phyloP scores from a whole-genome alignment of 2,797 vertebrate genomes.

The Chelonia mydas region DNA sequence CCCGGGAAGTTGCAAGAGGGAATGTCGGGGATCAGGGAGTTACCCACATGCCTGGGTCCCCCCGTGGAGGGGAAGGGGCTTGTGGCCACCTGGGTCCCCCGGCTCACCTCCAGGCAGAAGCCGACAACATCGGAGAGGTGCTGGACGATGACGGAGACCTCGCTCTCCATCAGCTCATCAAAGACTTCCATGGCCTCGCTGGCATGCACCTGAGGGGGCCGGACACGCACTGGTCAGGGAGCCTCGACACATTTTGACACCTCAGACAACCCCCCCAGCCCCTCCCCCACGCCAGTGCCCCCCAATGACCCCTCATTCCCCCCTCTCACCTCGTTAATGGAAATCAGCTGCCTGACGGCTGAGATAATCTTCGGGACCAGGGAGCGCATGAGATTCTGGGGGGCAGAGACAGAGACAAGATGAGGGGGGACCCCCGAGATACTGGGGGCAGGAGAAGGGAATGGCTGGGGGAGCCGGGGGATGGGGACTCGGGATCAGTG shows the following conservation, averaged over 20 bases:
- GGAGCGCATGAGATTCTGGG: conserved; percentile 83
- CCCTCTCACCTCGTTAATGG: conserved; percentile 85
- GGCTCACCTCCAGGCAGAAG: conserved; percentile 89
- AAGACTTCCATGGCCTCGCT: conserved; percentile 91
- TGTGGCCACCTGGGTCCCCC: not conserved
- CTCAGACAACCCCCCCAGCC: not conserved
- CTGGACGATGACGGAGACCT: conserved; percentile 88
- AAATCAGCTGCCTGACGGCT: conserved; percentile 87
- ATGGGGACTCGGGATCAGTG: not conserved
- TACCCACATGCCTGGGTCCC: not conserved
- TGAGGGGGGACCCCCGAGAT: not conserved
- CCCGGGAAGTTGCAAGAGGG: too few relatives aligned
- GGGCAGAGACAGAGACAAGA: not conserved
- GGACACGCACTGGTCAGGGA: not conserved
- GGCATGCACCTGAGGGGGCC: conserved; percentile 84
- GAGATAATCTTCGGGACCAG: conserved; percentile 78
- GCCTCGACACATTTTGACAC: too few relatives aligned
- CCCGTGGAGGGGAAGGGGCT: rapidly evolving
- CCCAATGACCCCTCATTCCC: too few relatives aligned
- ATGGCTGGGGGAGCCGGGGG: too few relatives aligned
- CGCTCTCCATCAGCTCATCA: conserved; percentile 91
- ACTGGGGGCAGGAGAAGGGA: too few relatives aligned
- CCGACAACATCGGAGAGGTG: conserved; percentile 86
- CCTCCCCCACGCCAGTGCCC: not conserved
- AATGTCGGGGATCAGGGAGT: too few relatives aligned